Conservation (phyloP, 2,113 vertebrate species). For the Pelmatolapia mariae region DNA sequence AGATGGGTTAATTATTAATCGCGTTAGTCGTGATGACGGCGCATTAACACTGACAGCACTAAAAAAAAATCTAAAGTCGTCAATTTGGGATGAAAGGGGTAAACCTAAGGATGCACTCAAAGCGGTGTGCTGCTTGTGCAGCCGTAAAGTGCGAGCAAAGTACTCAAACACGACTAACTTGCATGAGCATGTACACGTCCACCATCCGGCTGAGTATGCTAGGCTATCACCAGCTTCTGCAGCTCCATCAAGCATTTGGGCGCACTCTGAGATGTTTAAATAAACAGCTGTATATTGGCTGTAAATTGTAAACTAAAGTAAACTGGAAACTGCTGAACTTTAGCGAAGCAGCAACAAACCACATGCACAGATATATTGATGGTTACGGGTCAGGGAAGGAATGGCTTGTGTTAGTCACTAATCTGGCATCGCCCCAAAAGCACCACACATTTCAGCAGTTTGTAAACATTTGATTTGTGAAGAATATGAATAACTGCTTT, state of each 20-base stretch:
- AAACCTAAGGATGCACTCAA: fast-evolving
- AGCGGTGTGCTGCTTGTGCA: background rate
- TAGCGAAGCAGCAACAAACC: background rate
- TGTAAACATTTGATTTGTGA: no score
- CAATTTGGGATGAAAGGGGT: background rate
- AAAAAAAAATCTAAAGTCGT: background rate
- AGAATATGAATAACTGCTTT: no score
- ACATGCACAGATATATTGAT: background rate
- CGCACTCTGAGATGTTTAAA: background rate
- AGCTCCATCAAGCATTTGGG: background rate
- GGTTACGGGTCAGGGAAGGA: background rate
- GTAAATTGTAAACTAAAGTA: background rate
- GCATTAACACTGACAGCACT: background rate
- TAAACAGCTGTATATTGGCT: background rate
- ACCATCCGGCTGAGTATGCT: background rate
- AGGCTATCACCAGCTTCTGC: background rate
- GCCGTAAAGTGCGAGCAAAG: background rate
- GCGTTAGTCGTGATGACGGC: background rate
- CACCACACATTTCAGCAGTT: background rate
- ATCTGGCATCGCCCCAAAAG: background rate
- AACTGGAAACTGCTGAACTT: background rate
- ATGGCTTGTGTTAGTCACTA: background rate
- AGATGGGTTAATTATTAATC: background rate
- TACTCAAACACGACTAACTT: background rate
- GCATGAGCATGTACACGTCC: background rate